Conservation (phyloP, 2,113 vertebrate genomes). For the Diadophis punctatus region DNA sequence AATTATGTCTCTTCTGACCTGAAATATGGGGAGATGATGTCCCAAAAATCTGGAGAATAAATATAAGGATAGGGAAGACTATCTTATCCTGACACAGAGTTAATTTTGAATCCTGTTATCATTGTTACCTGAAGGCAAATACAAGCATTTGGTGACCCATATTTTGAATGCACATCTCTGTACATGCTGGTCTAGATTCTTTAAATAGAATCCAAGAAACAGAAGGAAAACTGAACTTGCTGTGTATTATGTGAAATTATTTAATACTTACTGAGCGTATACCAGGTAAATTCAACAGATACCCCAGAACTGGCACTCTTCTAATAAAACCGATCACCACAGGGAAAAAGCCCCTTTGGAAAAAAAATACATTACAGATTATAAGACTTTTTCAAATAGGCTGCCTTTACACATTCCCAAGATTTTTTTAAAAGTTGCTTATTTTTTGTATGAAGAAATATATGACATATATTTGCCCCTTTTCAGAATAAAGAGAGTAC, state of each 20-base stretch:
- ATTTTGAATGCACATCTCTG: neutral
- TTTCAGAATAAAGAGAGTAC: neutral
- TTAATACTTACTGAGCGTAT: constrained; percentile 88
- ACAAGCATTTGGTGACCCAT: neutral
- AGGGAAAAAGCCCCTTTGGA: constrained; percentile 93
- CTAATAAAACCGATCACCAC: constrained; percentile 94
- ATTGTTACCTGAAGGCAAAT: neutral
- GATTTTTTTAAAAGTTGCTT: neutral
- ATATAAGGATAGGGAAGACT: neutral
- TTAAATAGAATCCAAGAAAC: neutral
- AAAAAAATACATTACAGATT: neutral
- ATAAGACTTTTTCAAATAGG: constrained; percentile 6
- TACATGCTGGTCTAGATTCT: neutral
- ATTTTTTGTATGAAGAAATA: neutral
- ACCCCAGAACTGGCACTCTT: constrained; percentile 93
- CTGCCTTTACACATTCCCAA: neutral
- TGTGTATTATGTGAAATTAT: constrained; percentile 6
- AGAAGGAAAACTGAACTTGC: neutral
- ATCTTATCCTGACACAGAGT: neutral
- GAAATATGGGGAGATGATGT: neutral
- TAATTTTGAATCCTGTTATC: neutral
- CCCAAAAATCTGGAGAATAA: neutral
- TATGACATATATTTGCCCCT: neutral
- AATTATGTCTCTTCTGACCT: neutral
- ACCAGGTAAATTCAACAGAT: constrained; percentile 94